phyloP scores from a whole-genome alignment of 2,113 vertebrate genomes.

The Podilymbus podiceps region DNA sequence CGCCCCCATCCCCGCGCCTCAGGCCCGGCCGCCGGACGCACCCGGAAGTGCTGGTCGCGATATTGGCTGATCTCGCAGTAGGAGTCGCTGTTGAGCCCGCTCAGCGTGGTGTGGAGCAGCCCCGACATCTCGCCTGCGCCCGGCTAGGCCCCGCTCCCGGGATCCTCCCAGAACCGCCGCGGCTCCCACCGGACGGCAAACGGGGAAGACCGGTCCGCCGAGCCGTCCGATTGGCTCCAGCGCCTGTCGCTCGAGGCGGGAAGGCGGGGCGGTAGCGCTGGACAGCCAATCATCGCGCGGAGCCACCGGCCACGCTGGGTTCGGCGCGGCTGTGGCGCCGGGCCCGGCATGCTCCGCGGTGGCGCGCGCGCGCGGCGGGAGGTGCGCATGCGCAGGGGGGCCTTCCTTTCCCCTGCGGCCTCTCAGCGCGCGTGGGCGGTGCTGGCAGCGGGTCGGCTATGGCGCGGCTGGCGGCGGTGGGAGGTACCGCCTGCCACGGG shows the following conservation, averaged over 20 bases:
- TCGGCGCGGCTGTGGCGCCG: fast-evolving
- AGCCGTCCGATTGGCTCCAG: not conserved
- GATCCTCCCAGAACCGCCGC: not conserved
- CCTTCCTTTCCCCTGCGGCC: fast-evolving
- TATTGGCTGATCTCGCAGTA: slow-evolving; percentile 84
- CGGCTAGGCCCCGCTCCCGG: not conserved
- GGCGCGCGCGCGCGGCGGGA: not conserved
- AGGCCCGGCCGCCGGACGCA: slow-evolving; percentile 9
- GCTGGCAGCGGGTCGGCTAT: not conserved
- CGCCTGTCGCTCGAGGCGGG: fast-evolving
- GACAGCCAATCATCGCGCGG: not conserved
- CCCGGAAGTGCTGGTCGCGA: slow-evolving; percentile 85
- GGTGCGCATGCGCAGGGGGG: not conserved
- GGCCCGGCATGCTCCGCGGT: not conserved
- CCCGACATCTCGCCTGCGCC: slow-evolving; percentile 21
- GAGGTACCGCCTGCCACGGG: not conserved
- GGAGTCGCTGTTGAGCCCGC: slow-evolving; percentile 81
- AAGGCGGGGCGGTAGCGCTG: fast-evolving
- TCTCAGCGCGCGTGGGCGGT: fast-evolving
- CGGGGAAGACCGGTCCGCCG: fast-evolving
- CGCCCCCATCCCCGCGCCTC: not conserved
- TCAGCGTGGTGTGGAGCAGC: slow-evolving; percentile 57
- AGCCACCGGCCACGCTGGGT: fast-evolving
- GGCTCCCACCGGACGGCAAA: not conserved
- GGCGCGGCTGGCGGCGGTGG: fast-evolving